A percentile compares a stretch with the other conserved stretches of the same genome.
Evolutionary conservation across 1,140 invertebrate genomes (phyloP).

Genomic region (Papilio dardanus): DNA sequence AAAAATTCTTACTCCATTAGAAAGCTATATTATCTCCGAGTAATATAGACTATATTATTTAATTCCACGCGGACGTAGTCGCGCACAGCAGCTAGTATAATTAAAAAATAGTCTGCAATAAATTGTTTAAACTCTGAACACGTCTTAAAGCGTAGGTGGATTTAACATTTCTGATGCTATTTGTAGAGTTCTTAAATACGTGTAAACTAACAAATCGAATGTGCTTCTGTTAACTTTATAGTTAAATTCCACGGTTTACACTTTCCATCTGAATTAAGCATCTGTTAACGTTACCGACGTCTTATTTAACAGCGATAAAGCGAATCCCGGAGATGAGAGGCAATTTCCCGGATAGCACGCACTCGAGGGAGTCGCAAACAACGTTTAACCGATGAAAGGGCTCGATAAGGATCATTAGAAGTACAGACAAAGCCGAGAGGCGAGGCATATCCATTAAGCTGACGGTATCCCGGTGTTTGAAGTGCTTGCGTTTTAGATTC

Average conservation of each 20-base stretch:
- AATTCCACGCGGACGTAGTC: too few relatives aligned
- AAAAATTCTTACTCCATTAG: too few relatives aligned
- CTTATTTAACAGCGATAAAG: slow-evolving; percentile 28
- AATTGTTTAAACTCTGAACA: not conserved
- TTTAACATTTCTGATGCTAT: not conserved
- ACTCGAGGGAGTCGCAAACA: slow-evolving; percentile 32
- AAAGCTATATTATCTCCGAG: too few relatives aligned
- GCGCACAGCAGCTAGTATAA: too few relatives aligned
- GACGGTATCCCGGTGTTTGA: not conserved
- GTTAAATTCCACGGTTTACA: not conserved
- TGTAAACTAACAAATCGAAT: not conserved
- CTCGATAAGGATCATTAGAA: slow-evolving; percentile 34
- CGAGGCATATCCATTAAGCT: slow-evolving; percentile 22
- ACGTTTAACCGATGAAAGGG: slow-evolving; percentile 34
- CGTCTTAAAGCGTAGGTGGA: not conserved
- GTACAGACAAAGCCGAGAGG: slow-evolving; percentile 25
- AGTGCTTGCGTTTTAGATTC: slow-evolving; percentile 20
- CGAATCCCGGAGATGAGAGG: slow-evolving; percentile 9
- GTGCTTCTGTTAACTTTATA: not conserved
- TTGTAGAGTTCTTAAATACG: not conserved
- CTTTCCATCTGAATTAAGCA: not conserved
- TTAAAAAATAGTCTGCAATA: not conserved
- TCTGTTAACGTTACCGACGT: slow-evolving; percentile 28
- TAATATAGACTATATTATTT: too few relatives aligned
- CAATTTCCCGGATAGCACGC: slow-evolving; percentile 33